Conservation (phyloP, 1,140 invertebrate genomes). For the Tetramorium simillimum region DNA sequence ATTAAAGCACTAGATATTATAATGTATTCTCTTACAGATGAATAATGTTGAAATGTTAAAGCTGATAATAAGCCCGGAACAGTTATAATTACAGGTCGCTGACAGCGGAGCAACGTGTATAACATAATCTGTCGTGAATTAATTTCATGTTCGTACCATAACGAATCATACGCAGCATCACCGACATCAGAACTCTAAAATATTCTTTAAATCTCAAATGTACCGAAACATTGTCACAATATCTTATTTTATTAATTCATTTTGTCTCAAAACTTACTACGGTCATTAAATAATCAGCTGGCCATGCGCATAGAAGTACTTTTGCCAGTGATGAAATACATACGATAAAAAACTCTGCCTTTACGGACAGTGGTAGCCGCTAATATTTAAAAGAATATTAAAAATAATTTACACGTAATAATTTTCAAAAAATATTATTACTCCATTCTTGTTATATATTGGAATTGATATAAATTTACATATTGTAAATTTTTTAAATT, state of each 20-base stretch:
- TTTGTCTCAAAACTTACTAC: conserved; percentile 6
- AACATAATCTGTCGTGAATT: background rate
- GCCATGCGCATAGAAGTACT: conserved; percentile 59
- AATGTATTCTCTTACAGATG: conserved; percentile 7
- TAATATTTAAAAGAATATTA: conserved; percentile 14
- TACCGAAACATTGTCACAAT: background rate
- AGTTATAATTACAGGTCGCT: conserved; percentile 69
- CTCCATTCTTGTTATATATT: background rate
- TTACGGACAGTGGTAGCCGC: conserved; percentile 45
- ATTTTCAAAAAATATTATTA: background rate
- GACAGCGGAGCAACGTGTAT: conserved; percentile 33
- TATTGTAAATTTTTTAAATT: background rate
- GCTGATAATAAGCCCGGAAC: conserved; percentile 33
- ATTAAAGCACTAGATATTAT: background rate
- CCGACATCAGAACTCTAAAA: conserved; percentile 15
- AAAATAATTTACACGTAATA: background rate
- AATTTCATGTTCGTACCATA: conserved; percentile 16
- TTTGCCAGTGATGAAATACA: conserved; percentile 45
- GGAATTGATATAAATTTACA: background rate
- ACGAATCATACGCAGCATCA: background rate
- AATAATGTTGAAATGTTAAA: conserved; percentile 27
- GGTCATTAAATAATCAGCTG: conserved; percentile 36
- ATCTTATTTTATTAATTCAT: background rate
- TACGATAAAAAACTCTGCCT: conserved; percentile 47
- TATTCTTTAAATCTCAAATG: background rate